Evolutionary conservation across 1,140 invertebrate species (phyloP), one percentile per base, ranked within the genome.

Genomic region (Coenobita brevimanus): DNA sequence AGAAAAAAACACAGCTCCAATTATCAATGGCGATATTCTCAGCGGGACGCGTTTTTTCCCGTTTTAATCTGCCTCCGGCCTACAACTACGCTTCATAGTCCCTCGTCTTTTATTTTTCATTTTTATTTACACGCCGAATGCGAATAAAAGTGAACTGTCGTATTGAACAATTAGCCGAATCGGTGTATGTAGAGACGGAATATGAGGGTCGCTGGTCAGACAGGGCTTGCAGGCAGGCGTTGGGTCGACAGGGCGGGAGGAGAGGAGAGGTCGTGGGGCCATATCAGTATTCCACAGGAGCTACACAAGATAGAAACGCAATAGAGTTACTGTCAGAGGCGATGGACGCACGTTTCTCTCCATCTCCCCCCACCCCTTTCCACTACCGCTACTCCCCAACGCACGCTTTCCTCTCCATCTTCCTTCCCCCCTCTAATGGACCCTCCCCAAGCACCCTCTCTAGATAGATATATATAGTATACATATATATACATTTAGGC

Each of bases 401-500:
- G 6, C 46, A 50, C 17, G 6, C 17, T 50, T 50, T 17, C 46
- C 17, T 17, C 46, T 17, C 46, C 6, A 50, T 17, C 46, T 50
- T 17, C 46, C 17, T 17, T 17, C 46, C 46, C 46, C 46, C 17
- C 46, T 50, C 46, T 50, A 50, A 50, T 50, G 46, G 46, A 50
- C 6, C 46, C 6, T 17, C 17, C 6, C 46, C 46, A 6, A 50
- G 46, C 46, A 50, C 46, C 46, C 6, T 17, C 17, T 6, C 67
- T 50, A 50, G 46, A 50, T 50, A 50, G 13, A 50, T 76, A 50
- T 78, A 69, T 76, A n/a, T 64, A 85, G n/a, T n/a, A n/a, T n/a
- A 50, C 41, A 79, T 24, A 50, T 76, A 50, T 78, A 69, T 76
- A n/a, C 60, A 85, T 75, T 78, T 85, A 85, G 82, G 82, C 69